Conservation (phyloP, 2,113 vertebrate genomes). For the Gobiocypris rarus region DNA sequence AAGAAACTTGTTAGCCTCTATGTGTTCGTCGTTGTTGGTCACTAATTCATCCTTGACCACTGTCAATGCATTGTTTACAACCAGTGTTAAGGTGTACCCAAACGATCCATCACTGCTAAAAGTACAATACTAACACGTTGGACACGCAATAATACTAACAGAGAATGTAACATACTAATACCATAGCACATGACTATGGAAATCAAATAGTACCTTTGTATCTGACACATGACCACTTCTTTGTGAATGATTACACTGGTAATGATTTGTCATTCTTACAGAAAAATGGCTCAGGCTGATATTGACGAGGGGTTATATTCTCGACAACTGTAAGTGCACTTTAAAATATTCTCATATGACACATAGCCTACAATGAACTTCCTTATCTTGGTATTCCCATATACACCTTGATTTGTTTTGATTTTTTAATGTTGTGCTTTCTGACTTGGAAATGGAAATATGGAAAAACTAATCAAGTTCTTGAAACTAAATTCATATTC, state of each 20-base stretch:
- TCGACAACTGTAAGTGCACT: slow-evolving; percentile 83
- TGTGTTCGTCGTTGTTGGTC: not conserved
- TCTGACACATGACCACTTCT: not conserved
- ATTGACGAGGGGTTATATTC: slow-evolving; percentile 81
- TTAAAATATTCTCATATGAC: not conserved
- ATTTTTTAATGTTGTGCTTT: too few species aligned
- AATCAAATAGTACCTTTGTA: not conserved
- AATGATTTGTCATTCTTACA: not conserved
- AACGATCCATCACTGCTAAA: not conserved
- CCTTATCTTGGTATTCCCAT: not conserved
- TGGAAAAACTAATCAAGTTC: not conserved
- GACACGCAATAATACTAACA: too few species aligned
- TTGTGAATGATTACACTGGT: not conserved
- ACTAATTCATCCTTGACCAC: not conserved
- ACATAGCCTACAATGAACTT: not conserved
- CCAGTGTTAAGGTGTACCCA: not conserved
- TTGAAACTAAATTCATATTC: not conserved
- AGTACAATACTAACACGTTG: too few species aligned
- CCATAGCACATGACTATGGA: not conserved
- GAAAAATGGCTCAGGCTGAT: slow-evolving; percentile 33
- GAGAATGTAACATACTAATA: not conserved
- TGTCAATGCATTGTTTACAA: not conserved
- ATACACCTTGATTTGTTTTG: not conserved
- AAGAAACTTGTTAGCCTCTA: too few species aligned
- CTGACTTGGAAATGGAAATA: too few species aligned